Base-by-base conservation (phyloP, 2,888 invertebrate genomes). In the Drosophila pseudotakahashii region DNA sequence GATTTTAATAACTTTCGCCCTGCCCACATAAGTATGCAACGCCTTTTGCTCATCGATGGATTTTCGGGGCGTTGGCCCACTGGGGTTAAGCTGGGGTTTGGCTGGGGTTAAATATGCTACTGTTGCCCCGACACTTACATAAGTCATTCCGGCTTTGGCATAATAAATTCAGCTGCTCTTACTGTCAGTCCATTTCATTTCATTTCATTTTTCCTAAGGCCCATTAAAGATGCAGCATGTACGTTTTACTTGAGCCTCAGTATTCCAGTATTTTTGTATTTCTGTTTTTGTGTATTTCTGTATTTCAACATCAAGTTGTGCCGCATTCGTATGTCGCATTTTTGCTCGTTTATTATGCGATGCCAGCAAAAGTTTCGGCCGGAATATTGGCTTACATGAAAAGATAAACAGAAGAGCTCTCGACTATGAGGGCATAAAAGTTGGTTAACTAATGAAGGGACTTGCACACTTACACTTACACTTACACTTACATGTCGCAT, bases 1-100 rank as follows among this genome's bases (percentile, higher is more conserved):
- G 86, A 81, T 85, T 81, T 81, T 81, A 81, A 85, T 81, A 86
- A 79, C 78, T 79, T 47, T 75, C 71, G 66, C 63, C 57, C 77
- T 41, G 60, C 75, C 78, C 72, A 76, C 67, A 75, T 77, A 79
- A 85, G 73, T 77, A 77, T 75, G 80, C 73, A 61, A 60, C 47
- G 47, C 30, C 47, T 47, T 14, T 75, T 34, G 39, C 44, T 53
- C 52, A 48, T 70, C 71, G 60, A 48, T 59, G 53, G 44, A 13
- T 11, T 41, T 41, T 16, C 19, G 36, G 52, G 52, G 45, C 52
- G 26, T n/a, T n/a, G n/a, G n/a, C n/a, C n/a, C n/a, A n/a, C n/a
- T n/a, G 7, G 26, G 26, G 26, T 26, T 26, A 7, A 7, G 30
- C 7, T 7, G 7, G 7, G 30, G 30, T 30, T 30, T 1, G 30